phyloP scores from a whole-genome alignment of 2,797 vertebrate species.

The Silurus aristotelis region DNA sequence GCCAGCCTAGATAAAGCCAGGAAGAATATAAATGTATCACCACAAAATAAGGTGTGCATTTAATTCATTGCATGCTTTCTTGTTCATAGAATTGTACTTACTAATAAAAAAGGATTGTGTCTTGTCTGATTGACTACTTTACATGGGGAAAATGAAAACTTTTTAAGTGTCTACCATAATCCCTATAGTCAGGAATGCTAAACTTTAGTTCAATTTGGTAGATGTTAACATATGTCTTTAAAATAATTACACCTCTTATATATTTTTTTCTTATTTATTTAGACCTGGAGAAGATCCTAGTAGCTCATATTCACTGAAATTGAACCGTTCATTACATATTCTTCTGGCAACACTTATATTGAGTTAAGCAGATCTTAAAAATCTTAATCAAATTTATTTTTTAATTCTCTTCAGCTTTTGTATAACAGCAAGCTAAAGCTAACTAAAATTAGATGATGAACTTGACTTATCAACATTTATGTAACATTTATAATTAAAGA shows the following conservation, averaged over 20 bases:
- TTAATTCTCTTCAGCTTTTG: background rate
- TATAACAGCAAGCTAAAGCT: background rate
- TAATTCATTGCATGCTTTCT: background rate
- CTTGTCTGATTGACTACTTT: background rate
- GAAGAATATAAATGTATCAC: background rate
- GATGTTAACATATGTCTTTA: too few species aligned
- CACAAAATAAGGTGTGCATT: background rate
- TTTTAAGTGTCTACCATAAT: background rate
- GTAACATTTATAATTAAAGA: background rate
- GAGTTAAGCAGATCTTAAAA: background rate
- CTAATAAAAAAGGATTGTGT: background rate
- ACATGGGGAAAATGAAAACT: background rate
- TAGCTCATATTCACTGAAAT: background rate
- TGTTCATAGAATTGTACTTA: background rate
- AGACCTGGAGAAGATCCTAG: background rate
- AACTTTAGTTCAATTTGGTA: background rate
- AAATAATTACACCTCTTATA: too few species aligned
- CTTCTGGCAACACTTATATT: background rate
- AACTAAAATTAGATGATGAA: background rate
- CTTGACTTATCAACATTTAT: background rate
- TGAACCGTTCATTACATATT: background rate
- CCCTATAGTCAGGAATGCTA: background rate
- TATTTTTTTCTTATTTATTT: background rate
- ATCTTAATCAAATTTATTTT: background rate
- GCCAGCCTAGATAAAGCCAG: too few species aligned